Base-by-base conservation (phyloP, 2,113 vertebrate genomes). In the Orycteropus afer region DNA sequence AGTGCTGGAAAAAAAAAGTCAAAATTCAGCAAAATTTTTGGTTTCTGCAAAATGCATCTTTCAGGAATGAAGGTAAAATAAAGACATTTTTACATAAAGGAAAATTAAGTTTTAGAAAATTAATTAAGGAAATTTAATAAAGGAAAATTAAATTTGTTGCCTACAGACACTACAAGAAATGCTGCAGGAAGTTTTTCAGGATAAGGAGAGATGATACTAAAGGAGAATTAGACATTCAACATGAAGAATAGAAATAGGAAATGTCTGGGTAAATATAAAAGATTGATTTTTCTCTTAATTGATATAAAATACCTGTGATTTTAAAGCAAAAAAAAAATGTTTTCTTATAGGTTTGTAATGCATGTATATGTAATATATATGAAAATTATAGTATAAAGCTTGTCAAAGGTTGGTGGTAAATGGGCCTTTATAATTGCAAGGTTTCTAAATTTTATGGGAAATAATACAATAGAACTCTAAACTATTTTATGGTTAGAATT, bases 361-460 rank as follows among this genome's bases (percentile, higher is more conserved):
- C 13, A 59, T 61, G 7, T 47, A 2, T 71, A 47, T 79, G 37
- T 81, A 37, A 65, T 45, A 82, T 18, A 18, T 25, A 37, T 55
- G 37, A 37, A 80, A 55, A 80, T 90, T 55, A 87, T 37, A 71
- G 2, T 18, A 12, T 76, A 73, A 63, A 53, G 0, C 13, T 86
- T 86, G 37, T 86, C 71, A 55, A 53, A 1, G 34, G 29, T 51
- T 93, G 47, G 67, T 71, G 61, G 14, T 69, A 69, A 86, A 65
- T 65, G n/a, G 8, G 47, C 32, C 23, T 65, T 32, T 40, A 32
- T 74, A 63, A 81, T 86, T 47, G 37, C 18, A 55, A 80, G 65
- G n/a, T 91, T 91, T 74, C 55, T 86, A 29, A 59, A 53, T 86
- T 86, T 73, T 78, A 76, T 79, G 2, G 86, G 9, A 90, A 79